A percentile compares a stretch with the other conserved stretches of the same genome.
Evolutionary conservation across 2,888 invertebrate genomes (phyloP).

Genomic region (Ferrisia virgata): DNA sequence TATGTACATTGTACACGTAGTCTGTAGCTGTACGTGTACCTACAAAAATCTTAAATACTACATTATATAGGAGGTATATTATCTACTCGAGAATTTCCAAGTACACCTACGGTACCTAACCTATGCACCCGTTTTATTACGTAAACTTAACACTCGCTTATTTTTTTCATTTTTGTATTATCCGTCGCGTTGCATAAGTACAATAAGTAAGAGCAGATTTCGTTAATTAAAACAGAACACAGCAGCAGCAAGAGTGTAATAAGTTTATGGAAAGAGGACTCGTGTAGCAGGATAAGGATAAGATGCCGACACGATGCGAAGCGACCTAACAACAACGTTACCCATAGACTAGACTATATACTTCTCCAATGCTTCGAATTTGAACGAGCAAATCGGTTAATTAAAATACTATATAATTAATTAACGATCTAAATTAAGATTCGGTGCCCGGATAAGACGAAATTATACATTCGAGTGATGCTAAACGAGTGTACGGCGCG

Average conservation of each 20-base stretch:
- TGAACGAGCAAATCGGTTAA: not conserved
- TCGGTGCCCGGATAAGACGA: not conserved
- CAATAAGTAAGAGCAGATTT: not conserved
- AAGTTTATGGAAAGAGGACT: not conserved
- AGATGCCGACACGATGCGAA: too few species aligned
- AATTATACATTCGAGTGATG: not conserved
- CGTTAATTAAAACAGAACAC: not conserved
- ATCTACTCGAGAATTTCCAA: not conserved
- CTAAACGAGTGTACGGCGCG: not conserved
- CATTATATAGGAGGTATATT: too few species aligned
- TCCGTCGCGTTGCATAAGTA: not conserved
- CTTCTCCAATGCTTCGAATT: too few species aligned
- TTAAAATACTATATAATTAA: constrained; percentile 8
- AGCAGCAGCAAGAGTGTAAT: not conserved
- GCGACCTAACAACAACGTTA: too few species aligned
- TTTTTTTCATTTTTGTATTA: not conserved
- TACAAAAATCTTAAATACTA: not conserved
- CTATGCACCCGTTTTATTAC: not conserved
- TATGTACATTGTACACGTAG: too few species aligned
- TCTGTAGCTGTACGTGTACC: too few species aligned
- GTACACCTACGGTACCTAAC: not conserved
- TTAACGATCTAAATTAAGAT: constrained; percentile 11
- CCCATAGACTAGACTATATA: too few species aligned
- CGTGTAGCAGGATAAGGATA: not conserved
- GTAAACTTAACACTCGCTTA: not conserved